phyloP scores from a whole-genome alignment of 2,888 invertebrate genomes.

The Stratiomys singularior region DNA sequence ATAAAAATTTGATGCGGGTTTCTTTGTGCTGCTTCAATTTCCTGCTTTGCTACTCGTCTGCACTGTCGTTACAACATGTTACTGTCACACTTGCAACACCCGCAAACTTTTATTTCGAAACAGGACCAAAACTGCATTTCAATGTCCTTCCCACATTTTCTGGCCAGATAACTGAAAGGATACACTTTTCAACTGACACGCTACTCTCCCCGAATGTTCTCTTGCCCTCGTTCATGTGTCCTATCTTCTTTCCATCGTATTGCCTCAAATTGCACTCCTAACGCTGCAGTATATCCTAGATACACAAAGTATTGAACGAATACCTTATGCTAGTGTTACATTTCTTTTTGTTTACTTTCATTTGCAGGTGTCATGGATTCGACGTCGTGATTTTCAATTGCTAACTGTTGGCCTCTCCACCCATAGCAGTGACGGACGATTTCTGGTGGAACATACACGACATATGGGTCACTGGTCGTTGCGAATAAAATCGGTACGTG shows the following conservation, averaged over 20 bases:
- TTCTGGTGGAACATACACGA: slow-evolving; percentile 71
- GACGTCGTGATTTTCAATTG: slow-evolving; percentile 73
- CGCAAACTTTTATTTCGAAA: too few relatives aligned
- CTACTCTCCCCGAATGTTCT: neutral
- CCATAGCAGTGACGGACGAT: slow-evolving; percentile 73
- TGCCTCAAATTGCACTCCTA: too few relatives aligned
- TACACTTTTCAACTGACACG: neutral
- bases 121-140: neutral
- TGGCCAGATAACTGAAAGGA: neutral
- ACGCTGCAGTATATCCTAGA: too few relatives aligned
- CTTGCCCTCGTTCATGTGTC: too few relatives aligned
- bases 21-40: too few relatives aligned
- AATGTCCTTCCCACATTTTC: neutral
- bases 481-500: slow-evolving; percentile 64
- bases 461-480: slow-evolving; percentile 71
- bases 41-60: too few relatives aligned
- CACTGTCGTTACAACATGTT: too few relatives aligned
- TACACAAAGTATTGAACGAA: too few relatives aligned
- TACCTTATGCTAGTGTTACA: too few relatives aligned
- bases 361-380: slow-evolving; percentile 72
- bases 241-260: too few relatives aligned
- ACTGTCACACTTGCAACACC: too few relatives aligned
- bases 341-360: neutral
- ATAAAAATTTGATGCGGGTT: too few relatives aligned
- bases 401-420: slow-evolving; percentile 73